phyloP scores from a whole-genome alignment of 2,797 vertebrate species.

The Myoxocephalus aenaeus region DNA sequence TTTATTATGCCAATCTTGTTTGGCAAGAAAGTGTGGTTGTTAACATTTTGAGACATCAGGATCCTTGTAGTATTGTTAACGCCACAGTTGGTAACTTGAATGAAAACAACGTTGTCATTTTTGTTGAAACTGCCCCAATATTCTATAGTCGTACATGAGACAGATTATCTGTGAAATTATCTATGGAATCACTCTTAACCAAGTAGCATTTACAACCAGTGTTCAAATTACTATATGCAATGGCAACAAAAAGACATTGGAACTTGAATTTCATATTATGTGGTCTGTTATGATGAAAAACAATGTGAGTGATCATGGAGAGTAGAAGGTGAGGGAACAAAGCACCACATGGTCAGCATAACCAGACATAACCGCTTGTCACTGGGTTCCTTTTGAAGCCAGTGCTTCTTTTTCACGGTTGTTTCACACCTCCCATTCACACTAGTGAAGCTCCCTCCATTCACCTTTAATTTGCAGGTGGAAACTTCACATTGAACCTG shows the following conservation, averaged over 20 bases:
- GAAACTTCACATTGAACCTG: not conserved
- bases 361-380: not conserved
- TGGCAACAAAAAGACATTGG: not conserved
- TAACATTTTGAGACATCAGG: not conserved
- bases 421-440: not conserved
- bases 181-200: not conserved
- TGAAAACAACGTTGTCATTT: not conserved
- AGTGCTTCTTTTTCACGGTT: not conserved
- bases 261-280: not conserved
- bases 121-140: not conserved
- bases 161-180: not conserved
- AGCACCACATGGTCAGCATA: not conserved
- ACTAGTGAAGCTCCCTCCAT: not conserved
- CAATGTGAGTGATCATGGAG: not conserved
- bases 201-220: not conserved
- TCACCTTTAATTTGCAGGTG: not conserved
- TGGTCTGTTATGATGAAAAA: not conserved
- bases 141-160: not conserved
- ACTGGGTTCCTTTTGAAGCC: conserved; percentile 1
- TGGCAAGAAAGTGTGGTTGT: not conserved
- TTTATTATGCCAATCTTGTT: conserved; percentile 6
- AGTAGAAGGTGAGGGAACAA: not conserved
- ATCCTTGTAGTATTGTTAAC: not conserved
- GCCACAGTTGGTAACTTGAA: not conserved
- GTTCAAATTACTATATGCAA: conserved; percentile 10